Conservation (phyloP, 2,888 invertebrate genomes). For the Acholoe squamosa region DNA sequence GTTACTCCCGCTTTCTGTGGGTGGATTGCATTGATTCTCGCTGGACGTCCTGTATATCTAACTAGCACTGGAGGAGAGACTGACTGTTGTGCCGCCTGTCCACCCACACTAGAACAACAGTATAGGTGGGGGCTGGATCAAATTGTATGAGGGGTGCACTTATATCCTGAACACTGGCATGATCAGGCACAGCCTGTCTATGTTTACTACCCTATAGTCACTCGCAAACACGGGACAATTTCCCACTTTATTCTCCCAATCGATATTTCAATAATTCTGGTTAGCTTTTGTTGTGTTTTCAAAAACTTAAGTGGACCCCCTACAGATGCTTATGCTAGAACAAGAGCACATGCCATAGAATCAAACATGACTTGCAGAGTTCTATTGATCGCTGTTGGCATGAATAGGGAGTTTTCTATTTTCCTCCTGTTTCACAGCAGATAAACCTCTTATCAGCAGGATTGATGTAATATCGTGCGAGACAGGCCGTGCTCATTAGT, state of each 20-base stretch:
- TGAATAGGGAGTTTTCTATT: background rate
- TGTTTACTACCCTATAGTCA: background rate
- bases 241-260: background rate
- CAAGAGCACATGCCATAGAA: background rate
- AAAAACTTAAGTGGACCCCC: slow-evolving; percentile 12
- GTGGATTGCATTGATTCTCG: background rate
- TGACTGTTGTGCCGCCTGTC: background rate
- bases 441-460: background rate
- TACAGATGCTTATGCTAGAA: background rate
- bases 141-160: slow-evolving; percentile 5
- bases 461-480: no score
- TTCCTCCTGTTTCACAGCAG: background rate
- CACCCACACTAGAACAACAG: background rate
- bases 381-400: background rate
- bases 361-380: background rate
- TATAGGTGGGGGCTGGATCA: no score
- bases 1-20: background rate
- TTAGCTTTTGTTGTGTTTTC: background rate
- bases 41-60: background rate
- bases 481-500: no score
- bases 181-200: background rate
- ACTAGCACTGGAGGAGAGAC: no score
- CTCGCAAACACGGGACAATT: background rate
- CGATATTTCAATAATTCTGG: background rate
- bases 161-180: background rate